Conservation (phyloP, 1,140 invertebrate genomes). For the Papilio polyxenes region DNA sequence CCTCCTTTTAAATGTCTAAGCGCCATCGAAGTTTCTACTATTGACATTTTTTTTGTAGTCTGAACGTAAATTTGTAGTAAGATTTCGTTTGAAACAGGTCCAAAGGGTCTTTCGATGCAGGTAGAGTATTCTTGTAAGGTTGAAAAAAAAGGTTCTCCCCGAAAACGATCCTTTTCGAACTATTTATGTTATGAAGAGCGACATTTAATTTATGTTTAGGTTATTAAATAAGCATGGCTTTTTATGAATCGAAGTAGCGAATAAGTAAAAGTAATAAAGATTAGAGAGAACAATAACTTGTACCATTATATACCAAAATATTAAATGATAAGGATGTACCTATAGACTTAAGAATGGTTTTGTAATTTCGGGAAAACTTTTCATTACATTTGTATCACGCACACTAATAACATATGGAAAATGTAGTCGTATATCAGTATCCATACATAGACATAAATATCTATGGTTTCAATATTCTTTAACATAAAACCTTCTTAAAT, state of each 20-base stretch:
- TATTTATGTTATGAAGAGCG: constrained; percentile 27
- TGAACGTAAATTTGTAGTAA: constrained; percentile 70
- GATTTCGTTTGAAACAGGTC: constrained; percentile 54
- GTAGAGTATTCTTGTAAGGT: constrained; percentile 59
- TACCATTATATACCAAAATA: neutral
- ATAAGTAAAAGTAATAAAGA: too few species aligned
- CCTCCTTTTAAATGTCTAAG: constrained; percentile 59
- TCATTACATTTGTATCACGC: neutral
- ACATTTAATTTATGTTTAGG: constrained; percentile 3
- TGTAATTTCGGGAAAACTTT: neutral
- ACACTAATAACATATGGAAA: too few species aligned
- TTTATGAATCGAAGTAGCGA: neutral
- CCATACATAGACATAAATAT: too few species aligned
- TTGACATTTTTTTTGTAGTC: constrained; percentile 61
- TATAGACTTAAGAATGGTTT: neutral
- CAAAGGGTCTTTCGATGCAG: constrained; percentile 50
- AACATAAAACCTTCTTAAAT: too few species aligned
- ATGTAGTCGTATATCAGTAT: too few species aligned
- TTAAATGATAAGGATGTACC: neutral
- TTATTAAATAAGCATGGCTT: neutral
- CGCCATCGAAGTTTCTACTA: constrained; percentile 61
- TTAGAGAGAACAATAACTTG: too few species aligned
- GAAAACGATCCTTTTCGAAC: constrained; percentile 48
- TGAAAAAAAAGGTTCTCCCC: constrained; percentile 58
- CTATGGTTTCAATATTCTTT: too few species aligned